Base-by-base conservation (phyloP, 2,113 vertebrate species). In the Ondatra zibethicus region DNA sequence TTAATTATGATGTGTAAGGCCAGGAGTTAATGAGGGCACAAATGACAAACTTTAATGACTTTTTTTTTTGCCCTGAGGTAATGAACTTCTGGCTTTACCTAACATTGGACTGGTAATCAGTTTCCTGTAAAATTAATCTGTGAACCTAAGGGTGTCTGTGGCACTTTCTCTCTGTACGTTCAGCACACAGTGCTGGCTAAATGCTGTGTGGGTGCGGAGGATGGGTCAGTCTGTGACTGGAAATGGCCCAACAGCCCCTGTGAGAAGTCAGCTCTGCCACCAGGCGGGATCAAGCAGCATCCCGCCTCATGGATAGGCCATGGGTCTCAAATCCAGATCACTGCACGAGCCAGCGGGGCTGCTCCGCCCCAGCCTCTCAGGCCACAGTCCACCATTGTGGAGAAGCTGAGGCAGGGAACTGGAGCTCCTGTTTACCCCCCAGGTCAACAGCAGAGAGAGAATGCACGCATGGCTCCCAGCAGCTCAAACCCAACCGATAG, bases 1-100 rank as follows among this genome's bases (percentile, higher is more conserved):
- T 97, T 96, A 97, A 97, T 96, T 97, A 58, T 94, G 96, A 97
- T 93, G 97, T 96, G 85, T 94, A 95, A 92, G 95, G 94, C 85
- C 82, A 77, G 17, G 39, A 87, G 94, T 52, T 96, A 97, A 89
- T 90, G 77, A 92, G 92, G 77, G 36, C 13, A 88, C 96, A 96
- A 45, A 52, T 4, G 88, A 81, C 75, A 31, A 93, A 87, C 58
- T 77, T 77, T 45, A 47, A 68, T 86, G 77, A 70, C 7, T 58
- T 96, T 90, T 92, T 91, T 96, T 97, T 72, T 52, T 90, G 73
- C 78, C 39, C 92, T 50, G 65, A 96, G 33, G 87, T 95, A 91
- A 94, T 61, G 88, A 93, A 50, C 93, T 87, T 92, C 47, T 17
- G 0, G 36, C 76, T 81, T 77, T 39, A 73, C 88, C 88, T 63